Evolutionary conservation across 2,113 vertebrate species (phyloP).

Genomic region (Macrotus californicus): DNA sequence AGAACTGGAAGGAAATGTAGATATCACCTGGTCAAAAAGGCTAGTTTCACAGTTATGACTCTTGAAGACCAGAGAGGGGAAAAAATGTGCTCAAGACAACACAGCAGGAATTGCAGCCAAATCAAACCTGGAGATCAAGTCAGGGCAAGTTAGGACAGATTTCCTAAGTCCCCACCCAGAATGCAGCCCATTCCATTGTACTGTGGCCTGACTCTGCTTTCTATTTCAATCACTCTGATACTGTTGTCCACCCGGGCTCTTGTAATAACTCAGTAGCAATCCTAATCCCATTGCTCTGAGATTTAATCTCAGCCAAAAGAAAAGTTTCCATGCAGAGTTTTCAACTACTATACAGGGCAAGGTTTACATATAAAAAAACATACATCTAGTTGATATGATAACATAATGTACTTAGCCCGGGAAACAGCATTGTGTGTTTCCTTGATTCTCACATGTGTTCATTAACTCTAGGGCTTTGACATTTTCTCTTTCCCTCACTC

Average conservation of each 20-base stretch:
- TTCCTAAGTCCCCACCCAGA: background rate
- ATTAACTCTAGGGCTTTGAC: background rate
- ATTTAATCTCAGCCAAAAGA: background rate
- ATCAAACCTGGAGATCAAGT: background rate
- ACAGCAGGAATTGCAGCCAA: background rate
- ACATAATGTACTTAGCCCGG: background rate
- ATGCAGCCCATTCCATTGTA: background rate
- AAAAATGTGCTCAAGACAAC: background rate
- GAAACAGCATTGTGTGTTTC: background rate
- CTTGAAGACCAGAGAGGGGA: background rate
- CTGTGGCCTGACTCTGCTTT: fast-evolving
- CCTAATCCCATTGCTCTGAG: background rate
- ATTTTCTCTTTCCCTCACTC: background rate
- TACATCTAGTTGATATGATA: background rate
- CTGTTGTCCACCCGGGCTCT: background rate
- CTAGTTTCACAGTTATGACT: background rate
- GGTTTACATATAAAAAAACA: background rate
- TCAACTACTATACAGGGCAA: background rate
- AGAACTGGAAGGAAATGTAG: background rate
- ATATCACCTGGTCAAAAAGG: background rate
- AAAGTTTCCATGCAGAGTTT: background rate
- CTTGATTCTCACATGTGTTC: background rate
- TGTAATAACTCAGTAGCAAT: background rate
- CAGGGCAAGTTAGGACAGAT: background rate
- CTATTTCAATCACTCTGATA: background rate